Conservation (phyloP, 2,888 invertebrate species). For the Mechanitis mazaeus region DNA sequence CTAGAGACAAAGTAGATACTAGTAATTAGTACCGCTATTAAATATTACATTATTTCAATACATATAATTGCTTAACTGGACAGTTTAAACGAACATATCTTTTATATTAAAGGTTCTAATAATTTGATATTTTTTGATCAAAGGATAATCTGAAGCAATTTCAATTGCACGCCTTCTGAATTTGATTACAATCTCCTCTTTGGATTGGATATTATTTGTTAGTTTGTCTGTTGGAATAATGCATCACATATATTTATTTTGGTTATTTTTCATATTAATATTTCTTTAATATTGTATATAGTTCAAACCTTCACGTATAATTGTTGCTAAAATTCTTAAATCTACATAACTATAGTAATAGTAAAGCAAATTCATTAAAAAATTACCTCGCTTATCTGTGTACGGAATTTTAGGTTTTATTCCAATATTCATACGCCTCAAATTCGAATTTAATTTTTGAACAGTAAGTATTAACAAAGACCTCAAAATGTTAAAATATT, state of each 20-base stretch:
- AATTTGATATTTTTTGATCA: too few relatives aligned
- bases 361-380: conserved; percentile 2
- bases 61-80: too few relatives aligned
- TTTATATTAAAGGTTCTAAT: too few relatives aligned
- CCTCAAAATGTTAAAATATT: neutral
- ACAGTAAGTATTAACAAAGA: neutral
- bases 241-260: too few relatives aligned
- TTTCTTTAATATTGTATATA: too few relatives aligned
- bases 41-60: too few relatives aligned
- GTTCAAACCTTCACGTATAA: neutral
- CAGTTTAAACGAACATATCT: too few relatives aligned
- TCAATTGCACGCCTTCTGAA: conserved; percentile 31
- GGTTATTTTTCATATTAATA: too few relatives aligned
- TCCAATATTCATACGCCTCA: neutral
- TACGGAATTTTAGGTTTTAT: neutral
- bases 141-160: conserved; percentile 20
- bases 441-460: neutral
- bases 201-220: too few relatives aligned
- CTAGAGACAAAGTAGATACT: neutral
- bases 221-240: too few relatives aligned
- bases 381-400: neutral
- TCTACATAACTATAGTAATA: neutral
- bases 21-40: too few relatives aligned
- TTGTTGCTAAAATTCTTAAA: conserved; percentile 10
- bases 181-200: conserved; percentile 31